Evolutionary conservation across 1,140 invertebrate genomes (phyloP), one percentile per base, ranked within the genome.

Genomic region (Lutraria rhynchaena): DNA sequence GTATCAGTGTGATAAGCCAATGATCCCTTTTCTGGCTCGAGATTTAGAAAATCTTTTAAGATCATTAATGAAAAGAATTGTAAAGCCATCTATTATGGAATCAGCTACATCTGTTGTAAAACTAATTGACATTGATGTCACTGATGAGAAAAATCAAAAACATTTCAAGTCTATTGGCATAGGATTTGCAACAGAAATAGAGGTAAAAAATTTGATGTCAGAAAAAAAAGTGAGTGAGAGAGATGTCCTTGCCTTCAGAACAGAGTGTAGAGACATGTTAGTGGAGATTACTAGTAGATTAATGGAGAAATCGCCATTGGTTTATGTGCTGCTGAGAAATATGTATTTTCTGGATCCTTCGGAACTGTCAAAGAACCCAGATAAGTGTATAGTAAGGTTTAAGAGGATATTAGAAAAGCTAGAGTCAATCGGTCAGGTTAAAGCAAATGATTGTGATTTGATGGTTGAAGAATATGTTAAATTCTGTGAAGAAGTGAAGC

Each of bases 1-100:
- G 11, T 87, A 63, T 55, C 81, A 82, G 60, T 57, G 58, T 2
- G 58, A 82, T 37, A 27, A 22, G 24, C 80, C 85, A n/a, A 41
- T 86, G 35, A 17, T 82, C 3, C 70, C 73, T 22, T 82, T 78
- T 46, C 15, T 86, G n/a, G 19, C 11, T 17, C 11, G 35, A 35
- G 74, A 84, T 19, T 29, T 86, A 9, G 17, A 24, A 17, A 17
- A 17, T 4, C 1, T 65, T 0, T 46, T 70, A 1, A 60, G 27
- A 37, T 0, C 3, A 22, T 15, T 82, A 0, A 70, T 85, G 73
- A 57, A 37, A 27, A 24, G 46, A 0, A 76, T 76, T 27, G 22
- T 82, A 1, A 82, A 71, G 27, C 17, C 11, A 3, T 41, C 44
- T 53, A 35, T 58, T 0, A 3, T 73, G 33, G 24, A 61, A 57